Percentiles rank a stretch among this genome's conserved stretches.
These are phyloP conservation scores for Mallotus villosus DNA, from an alignment of 2,797 vertebrate genomes.

Conservation along the genomic window DNA sequence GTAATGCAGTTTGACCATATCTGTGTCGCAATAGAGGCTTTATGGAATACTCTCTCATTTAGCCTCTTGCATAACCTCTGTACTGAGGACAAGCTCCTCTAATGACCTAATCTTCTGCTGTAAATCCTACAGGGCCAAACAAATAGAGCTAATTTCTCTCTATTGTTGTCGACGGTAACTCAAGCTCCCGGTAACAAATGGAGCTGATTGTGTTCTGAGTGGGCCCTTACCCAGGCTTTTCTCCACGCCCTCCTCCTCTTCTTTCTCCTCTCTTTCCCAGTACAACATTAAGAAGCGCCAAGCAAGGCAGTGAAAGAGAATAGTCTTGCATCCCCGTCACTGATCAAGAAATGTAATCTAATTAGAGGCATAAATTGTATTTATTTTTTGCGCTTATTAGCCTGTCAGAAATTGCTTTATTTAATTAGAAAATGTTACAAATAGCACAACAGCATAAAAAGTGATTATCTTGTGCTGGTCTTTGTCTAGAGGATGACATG, in stretches of 20 bases:
- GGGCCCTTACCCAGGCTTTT: neutral
- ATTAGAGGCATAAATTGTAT: conserved; percentile 55
- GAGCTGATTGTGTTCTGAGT: conserved; percentile 18
- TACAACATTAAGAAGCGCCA: too few relatives aligned
- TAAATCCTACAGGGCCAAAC: neutral
- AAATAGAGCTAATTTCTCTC: neutral
- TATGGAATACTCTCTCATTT: neutral
- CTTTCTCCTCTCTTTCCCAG: neutral
- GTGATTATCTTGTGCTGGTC: conserved; percentile 53
- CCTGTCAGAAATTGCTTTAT: conserved; percentile 40
- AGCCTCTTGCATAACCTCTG: neutral
- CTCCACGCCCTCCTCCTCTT: neutral
- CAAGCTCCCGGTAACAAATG: conserved; percentile 7
- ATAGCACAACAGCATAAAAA: conserved; percentile 43
- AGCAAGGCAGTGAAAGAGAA: conserved; percentile 17
- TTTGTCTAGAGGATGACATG: neutral
- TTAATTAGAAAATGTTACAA: neutral
- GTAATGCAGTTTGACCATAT: too few relatives aligned
- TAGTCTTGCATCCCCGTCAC: conserved; percentile 37
- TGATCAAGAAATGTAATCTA: conserved; percentile 62
- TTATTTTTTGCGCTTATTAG: conserved; percentile 63
- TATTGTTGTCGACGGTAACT: neutral
- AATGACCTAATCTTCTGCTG: neutral
- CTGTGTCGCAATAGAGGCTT: neutral
- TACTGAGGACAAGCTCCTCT: neutral